Conservation (phyloP, 2,113 vertebrate genomes). For the Dipodomys stephensi region DNA sequence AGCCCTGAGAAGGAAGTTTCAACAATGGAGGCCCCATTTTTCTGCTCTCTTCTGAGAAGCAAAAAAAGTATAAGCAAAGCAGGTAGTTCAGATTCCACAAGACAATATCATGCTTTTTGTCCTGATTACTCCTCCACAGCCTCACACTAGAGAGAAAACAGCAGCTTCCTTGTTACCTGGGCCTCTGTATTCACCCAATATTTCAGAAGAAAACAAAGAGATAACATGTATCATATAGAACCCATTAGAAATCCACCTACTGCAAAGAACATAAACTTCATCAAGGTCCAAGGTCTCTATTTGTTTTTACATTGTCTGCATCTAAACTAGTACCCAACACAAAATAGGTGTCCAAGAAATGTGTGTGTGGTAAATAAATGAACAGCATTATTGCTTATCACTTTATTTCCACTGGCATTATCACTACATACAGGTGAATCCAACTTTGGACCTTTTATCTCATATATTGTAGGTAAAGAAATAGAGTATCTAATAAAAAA, state of each 20-base stretch:
- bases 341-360: background rate
- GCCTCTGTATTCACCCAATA: background rate
- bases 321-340: background rate
- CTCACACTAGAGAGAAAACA: background rate
- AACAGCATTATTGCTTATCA: background rate
- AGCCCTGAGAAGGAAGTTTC: background rate
- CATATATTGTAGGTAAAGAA: slow-evolving; percentile 1
- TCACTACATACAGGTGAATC: background rate
- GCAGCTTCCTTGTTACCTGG: background rate
- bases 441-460: background rate
- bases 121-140: background rate
- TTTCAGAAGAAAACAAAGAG: background rate
- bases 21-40: background rate
- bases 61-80: background rate
- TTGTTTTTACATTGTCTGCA: background rate
- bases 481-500: slow-evolving; percentile 40
- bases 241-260: background rate
- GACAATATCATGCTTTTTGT: background rate
- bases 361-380: background rate
- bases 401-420: background rate
- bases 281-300: background rate
- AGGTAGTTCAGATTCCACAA: background rate
- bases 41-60: background rate
- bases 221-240: background rate
- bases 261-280: background rate